Percentiles rank a stretch among this genome's conserved stretches.
Conservation (phyloP, 2,888 invertebrate species). For the Leucoma salicis region DNA sequence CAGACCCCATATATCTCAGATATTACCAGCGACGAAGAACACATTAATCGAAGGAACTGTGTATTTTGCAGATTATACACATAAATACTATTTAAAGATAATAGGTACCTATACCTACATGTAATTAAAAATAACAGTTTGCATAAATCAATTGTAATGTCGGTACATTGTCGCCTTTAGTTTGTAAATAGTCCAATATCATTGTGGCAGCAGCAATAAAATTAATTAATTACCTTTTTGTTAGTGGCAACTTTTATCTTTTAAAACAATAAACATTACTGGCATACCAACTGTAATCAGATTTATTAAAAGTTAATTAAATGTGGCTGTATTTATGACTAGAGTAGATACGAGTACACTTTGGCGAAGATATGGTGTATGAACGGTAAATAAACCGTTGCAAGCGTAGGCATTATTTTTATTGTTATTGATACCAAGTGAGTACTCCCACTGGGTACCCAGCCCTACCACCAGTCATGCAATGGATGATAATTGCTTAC, state of each 20-base stretch:
- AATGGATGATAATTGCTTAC: no score
- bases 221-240: slow-evolving; percentile 26
- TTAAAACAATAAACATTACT: slow-evolving; percentile 15
- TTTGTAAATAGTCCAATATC: slow-evolving; percentile 40
- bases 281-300: no score
- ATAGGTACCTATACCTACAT: slow-evolving; percentile 37
- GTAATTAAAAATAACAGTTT: slow-evolving; percentile 53
- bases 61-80: slow-evolving; percentile 21
- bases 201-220: slow-evolving; percentile 34
- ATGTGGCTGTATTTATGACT: no score
- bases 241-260: slow-evolving; percentile 29
- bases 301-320: no score
- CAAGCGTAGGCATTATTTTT: no score
- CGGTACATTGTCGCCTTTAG: slow-evolving; percentile 23
- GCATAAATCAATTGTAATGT: slow-evolving; percentile 50
- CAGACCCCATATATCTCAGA: slow-evolving; percentile 32
- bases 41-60: slow-evolving; percentile 35
- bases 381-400: no score
- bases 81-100: slow-evolving; percentile 29
- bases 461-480: no score
- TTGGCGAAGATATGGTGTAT: no score
- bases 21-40: slow-evolving; percentile 37
- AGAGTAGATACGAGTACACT: no score
- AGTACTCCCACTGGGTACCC: no score
- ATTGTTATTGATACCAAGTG: no score